Percentiles rank a stretch among this genome's conserved stretches.
Evolutionary conservation across 2,797 vertebrate species (phyloP).

Genomic region (Gobio occitaniae): DNA sequence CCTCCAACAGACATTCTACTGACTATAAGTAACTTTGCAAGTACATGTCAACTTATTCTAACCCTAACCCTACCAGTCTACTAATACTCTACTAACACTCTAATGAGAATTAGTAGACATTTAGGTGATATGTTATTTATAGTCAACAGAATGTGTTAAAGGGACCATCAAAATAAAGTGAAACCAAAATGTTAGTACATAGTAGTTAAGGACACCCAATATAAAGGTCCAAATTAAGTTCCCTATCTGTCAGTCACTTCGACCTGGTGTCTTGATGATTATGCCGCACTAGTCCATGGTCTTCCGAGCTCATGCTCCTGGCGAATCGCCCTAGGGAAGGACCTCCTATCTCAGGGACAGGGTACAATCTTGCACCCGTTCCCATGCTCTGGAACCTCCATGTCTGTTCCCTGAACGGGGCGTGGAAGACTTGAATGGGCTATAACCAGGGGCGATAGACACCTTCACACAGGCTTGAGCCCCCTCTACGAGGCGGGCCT

Average conservation of each 20-base stretch:
- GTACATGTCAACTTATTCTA: too few relatives aligned
- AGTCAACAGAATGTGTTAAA: too few relatives aligned
- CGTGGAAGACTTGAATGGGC: neutral
- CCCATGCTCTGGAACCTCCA: neutral
- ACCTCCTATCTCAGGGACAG: neutral
- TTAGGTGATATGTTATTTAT: too few relatives aligned
- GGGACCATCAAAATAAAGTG: too few relatives aligned
- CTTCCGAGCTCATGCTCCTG: neutral
- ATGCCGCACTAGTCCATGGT: neutral
- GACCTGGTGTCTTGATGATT: too few relatives aligned
- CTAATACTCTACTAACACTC: too few relatives aligned
- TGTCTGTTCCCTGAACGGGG: neutral
- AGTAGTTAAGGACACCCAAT: too few relatives aligned
- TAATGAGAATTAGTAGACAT: too few relatives aligned
- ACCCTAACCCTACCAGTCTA: too few relatives aligned
- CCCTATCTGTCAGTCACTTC: neutral
- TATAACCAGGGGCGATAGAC: neutral
- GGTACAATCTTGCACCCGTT: neutral
- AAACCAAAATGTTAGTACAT: too few relatives aligned
- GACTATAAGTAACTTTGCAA: too few relatives aligned
- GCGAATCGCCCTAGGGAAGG: neutral
- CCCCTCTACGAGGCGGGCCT: neutral
- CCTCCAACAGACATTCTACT: too few relatives aligned
- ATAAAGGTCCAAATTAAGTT: neutral
- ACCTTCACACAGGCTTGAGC: neutral